Base-by-base conservation (phyloP, 2,797 vertebrate species). In the Bovichtus diacanthus region DNA sequence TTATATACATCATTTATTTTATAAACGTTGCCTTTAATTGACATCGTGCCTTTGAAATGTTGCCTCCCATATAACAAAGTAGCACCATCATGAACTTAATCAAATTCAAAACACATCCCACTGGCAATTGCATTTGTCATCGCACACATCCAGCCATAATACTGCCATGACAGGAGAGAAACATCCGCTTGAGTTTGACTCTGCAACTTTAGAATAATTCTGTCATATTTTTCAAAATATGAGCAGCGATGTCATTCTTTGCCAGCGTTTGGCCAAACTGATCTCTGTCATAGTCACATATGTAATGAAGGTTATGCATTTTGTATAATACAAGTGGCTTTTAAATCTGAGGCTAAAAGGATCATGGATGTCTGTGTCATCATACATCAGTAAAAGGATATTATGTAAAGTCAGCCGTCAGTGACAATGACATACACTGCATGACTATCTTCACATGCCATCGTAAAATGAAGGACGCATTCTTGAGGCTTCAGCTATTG, bases 81-180 rank as follows among this genome's bases (percentile, higher is more conserved):
- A 49, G 11, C 13, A 39, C 6, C 51, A 16, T 27, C 10, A 59
- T 76, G 9, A 76, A 67, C 49, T 47, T 36, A 4, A n/a, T 46
- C 13, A 64, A 21, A 62, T 66, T 41, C 11, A 68, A 3, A 63
- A 55, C 36, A 31, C 70, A 64, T 76, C 62, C 59, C 34, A 43
- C 39, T 64, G 50, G n/a, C 50, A 41, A 49, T 55, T 69, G 29
- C 19, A 46, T 56, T 82, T 78, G 64, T n/a, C 43, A 23, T 21
- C 23, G 21, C 53, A 53, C 50, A 70, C 43, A 76, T 47, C 60
- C 53, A 36, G 43, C 21, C 31, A 59, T 29, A 21, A 18, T 19
- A 39, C 60, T 70, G 79, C 76, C 70, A 83, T 67, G 71, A 46
- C 36, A 72, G 27, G 62, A 62, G 31, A 55, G 41, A 67, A 68